Base-by-base conservation (phyloP, 2,113 vertebrate genomes). In the Heterocephalus glaber region DNA sequence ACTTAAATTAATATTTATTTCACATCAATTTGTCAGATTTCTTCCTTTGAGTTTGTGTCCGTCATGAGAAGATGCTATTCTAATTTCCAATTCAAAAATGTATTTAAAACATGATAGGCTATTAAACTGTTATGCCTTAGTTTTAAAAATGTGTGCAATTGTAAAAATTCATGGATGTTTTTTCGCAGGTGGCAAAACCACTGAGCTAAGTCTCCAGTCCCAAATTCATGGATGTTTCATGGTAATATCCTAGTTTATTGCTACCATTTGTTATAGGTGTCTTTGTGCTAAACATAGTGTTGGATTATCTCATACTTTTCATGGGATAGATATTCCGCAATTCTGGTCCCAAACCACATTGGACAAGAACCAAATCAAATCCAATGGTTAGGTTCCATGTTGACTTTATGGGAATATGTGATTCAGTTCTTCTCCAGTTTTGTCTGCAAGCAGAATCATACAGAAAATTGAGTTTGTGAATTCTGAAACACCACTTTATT, bases 121-220 rank as follows among this genome's bases (percentile, higher is more conserved):
- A 89, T 65, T 89, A 81, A 44, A 81, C 47, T 86, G 8, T 68
- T 80, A 92, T 41, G n/a, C 93, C 3, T 93, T 66, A 81, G 7
- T 60, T 54, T 86, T 79, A 82, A 91, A 87, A 74, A 0, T n/a
- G 12, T 63, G 4, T 63, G 30, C 35, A 81, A 60, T 4, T 88
- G 22, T 49, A 94, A 95, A 33, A 93, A 70, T 3, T 52, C 68
- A 84, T 28, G 20, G 54, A 87, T 94, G 41, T 61, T 90, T 70
- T n/a, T n/a, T n/a, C n/a, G n/a, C n/a, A n/a, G n/a, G n/a, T n/a
- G n/a, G n/a, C n/a, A n/a, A n/a, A n/a, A n/a, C n/a, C n/a, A n/a
- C n/a, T n/a, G n/a, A n/a, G n/a, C n/a, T n/a, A n/a, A n/a, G n/a
- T n/a, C n/a, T n/a, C n/a, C n/a, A n/a, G n/a, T n/a, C n/a, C n/a